A percentile compares a stretch with the other conserved stretches of the same genome.
Conservation (phyloP, 1,140 invertebrate genomes). For the Aculops lycopersici region DNA sequence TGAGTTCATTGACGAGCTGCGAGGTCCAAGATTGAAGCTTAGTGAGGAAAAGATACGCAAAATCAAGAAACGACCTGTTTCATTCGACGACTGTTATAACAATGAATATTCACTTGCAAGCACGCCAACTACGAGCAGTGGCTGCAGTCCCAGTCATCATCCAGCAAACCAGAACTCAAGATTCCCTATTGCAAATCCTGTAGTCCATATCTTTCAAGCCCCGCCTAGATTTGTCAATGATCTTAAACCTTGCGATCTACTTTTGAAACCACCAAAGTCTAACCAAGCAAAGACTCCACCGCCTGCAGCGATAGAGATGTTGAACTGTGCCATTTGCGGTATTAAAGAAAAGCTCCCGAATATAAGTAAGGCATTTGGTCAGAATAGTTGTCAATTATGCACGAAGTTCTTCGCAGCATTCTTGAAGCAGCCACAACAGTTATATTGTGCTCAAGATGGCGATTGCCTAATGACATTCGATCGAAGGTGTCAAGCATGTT, state of each 20-base stretch:
- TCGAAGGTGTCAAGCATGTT: conserved; percentile 39
- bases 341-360: neutral
- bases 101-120: no score
- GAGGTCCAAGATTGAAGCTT: neutral
- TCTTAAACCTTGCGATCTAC: no score
- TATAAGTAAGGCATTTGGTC: neutral
- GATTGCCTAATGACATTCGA: neutral
- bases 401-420: neutral
- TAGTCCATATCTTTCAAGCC: no score
- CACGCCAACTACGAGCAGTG: no score
- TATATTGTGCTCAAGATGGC: neutral
- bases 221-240: neutral
- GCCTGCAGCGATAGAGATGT: no score
- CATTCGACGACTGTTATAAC: neutral
- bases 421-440: neutral
- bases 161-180: no score
- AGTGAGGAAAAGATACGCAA: neutral
- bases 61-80: neutral
- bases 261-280: no score
- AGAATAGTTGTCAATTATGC: neutral
- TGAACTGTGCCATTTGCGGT: neutral
- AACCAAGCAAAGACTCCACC: no score
- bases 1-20: neutral
- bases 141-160: no score
- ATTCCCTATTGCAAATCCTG: no score